Evolutionary conservation across 2,113 vertebrate species (phyloP), one percentile per base, ranked within the genome.

Genomic region (Gracilinanus agilis): DNA sequence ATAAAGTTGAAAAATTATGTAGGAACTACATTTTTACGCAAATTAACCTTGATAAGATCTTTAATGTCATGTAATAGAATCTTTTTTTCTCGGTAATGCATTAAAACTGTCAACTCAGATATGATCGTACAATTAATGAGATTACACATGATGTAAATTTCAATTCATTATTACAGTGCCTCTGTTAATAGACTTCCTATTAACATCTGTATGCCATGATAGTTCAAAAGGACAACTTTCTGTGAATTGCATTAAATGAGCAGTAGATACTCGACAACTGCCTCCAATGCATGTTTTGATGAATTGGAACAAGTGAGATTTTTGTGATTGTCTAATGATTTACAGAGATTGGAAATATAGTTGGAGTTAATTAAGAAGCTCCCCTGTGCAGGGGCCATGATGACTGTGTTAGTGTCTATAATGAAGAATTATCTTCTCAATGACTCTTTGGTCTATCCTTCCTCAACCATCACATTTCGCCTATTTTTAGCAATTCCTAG

Each of bases 11-110:
- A 97, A 49, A 94, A 94, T 61, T 92, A 95, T 93, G 67, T 11
- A 95, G 55, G 54, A 89, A 96, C 94, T 44, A 89, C 93, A 53
- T 54, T 97, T 97, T 96, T 96, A 89, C 94, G 94, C 95, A 98
- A 97, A 97, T 97, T 95, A 98, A 94, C 93, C 83, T 94, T 94
- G 96, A 96, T 97, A 97, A 88, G 94, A 96, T 98, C 96, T 96
- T 97, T 96, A 96, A 89, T 97, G 95, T 91, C 55, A 54, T 49
- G 24, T 95, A 96, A 96, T 93, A 95, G 93, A 94, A 24, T 97
- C 56, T 95, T 96, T 96, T 94, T 49, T 96, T 94, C 97, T 98
- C 88, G 90, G 96, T 92, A 94, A 97, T 54, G 49, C 83, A 94
- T 96, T 98, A 96, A 96, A 96, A 92, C 96, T 98, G 93, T 98